A percentile compares a stretch with the other conserved stretches of the same genome.
Evolutionary conservation across 2,888 invertebrate species (phyloP).

Genomic region (Clanis bilineata): DNA sequence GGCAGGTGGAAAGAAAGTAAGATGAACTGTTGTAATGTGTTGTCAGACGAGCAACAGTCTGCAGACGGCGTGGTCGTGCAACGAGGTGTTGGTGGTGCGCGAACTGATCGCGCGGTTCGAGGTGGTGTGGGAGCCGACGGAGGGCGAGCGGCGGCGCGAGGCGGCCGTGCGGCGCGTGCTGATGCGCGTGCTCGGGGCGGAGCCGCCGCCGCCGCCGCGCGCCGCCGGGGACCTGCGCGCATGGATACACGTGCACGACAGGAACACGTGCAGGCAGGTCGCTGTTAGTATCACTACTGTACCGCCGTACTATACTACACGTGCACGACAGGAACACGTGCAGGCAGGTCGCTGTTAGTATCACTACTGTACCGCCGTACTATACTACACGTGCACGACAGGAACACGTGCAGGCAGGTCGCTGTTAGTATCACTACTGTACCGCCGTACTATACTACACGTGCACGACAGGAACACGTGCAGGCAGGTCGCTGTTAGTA

Average conservation of each 20-base stretch:
- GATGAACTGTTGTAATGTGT: neutral
- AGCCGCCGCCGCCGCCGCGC: slow-evolving; percentile 81
- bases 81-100: slow-evolving; percentile 88
- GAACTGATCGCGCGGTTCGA: slow-evolving; percentile 90
- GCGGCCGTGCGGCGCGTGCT: slow-evolving; percentile 88
- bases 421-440: too few species aligned
- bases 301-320: neutral
- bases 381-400: too few species aligned
- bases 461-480: too few species aligned
- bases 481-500: too few species aligned
- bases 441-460: too few species aligned
- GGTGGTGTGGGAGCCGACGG: slow-evolving; percentile 90
- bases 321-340: too few species aligned
- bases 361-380: too few species aligned
- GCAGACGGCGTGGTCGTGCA: slow-evolving; percentile 83
- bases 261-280: slow-evolving; percentile 79
- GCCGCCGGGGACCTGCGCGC: slow-evolving; percentile 91
- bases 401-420: too few species aligned
- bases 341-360: too few species aligned
- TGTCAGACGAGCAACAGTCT: slow-evolving; percentile 68
- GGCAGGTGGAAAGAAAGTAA: too few species aligned
- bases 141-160: slow-evolving; percentile 88
- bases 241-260: slow-evolving; percentile 88
- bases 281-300: slow-evolving; percentile 71
- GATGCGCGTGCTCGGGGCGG: slow-evolving; percentile 85